Base-by-base conservation (phyloP, 2,797 vertebrate genomes). In the Otolemur crassicaudatus region DNA sequence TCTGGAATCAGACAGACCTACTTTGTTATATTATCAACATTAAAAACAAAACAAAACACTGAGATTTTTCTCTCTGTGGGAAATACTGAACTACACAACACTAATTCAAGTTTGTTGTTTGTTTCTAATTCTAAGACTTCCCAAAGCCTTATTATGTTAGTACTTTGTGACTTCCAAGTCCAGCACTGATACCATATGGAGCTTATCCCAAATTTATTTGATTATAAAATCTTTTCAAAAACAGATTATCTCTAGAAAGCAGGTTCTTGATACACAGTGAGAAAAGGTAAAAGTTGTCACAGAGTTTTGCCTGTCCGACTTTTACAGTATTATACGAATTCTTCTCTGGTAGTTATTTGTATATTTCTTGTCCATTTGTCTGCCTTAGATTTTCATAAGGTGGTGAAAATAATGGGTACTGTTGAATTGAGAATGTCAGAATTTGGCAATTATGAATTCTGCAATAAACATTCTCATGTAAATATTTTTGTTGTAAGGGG, bases 11-110 rank as follows among this genome's bases (percentile, higher is more conserved):
- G 40, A 70, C n/a, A 65, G 31, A 75, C 29, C 19, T 77, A 7
- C 19, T 73, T n/a, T 81, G 29, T 75, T 80, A 58, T 7, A 58
- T 43, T 73, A 63, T 16, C 61, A 27, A 37, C 77, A 60, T 80
- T 58, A 25, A 25, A 79, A 90, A 37, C 5, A 25, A 60, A 20
- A 40, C 65, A 23, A 3, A 46, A 20, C 72, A n/a, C 40, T 56
- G 73, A 91, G 16, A 95, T 58, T 53, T 9, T 10, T 61, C 56
- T 82, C 65, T 61, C 27, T 76, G 58, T 88, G 70, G 53, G 29
- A 83, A 96, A 94, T n/a, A 92, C 1, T 75, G 37, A 96, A 17
- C 83, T 87, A 87, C 94, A 67, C 11, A 76, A 63, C 90, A 72
- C 88, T 58, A 76, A 86, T 29, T 43, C n/a, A 87, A 76, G 12